Evolutionary conservation across 2,888 invertebrate genomes (phyloP), one percentile per base, ranked within the genome.

Genomic region (Oscheius sp.): DNA sequence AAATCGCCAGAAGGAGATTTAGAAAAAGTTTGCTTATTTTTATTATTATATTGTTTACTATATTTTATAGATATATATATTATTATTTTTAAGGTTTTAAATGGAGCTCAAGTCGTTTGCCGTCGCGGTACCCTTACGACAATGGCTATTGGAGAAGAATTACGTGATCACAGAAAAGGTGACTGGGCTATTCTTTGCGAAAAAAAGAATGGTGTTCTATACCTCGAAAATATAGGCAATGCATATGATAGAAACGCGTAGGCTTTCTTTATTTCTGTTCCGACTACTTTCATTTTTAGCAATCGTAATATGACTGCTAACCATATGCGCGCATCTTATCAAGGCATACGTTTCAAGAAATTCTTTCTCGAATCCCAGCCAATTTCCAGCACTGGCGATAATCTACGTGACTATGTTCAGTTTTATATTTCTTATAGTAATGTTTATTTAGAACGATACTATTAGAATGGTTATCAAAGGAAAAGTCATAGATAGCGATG

Each of bases 111-210:
- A 26, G 0, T 59, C 14, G 44, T 59, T 1, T 26, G 41, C 2
- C 20, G 59, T n/a, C 38, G 59, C 5, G 59, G 59, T 1, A 41
- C 44, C 5, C 20, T 59, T 28, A 30, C n/a, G 0, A 22, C 44
- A 28, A 59, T 59, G 41, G 59, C 59, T 2, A 24, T 17, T n/a
- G 59, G 59, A 26, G n/a, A 41, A n/a, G 28, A 59, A 14, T 30
- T 59, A 5, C 17, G 17, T 2, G 44, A 41, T 8, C n/a, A n/a
- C n/a, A n/a, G n/a, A n/a, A 59, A 59, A 59, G 59, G 59, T 26
- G 44, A 59, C 24, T 59, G 41, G 41, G 24, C 41, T 1, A 41
- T 41, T 44, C 17, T 44, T 28, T 41, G 41, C 30, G 59, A 41
- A 20, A 41, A 28, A 12, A 2, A 6, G 20, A 28, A 44, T 24